Evolutionary conservation across 1,140 invertebrate genomes (phyloP).

Genomic region (Drosophila tsacasi): DNA sequence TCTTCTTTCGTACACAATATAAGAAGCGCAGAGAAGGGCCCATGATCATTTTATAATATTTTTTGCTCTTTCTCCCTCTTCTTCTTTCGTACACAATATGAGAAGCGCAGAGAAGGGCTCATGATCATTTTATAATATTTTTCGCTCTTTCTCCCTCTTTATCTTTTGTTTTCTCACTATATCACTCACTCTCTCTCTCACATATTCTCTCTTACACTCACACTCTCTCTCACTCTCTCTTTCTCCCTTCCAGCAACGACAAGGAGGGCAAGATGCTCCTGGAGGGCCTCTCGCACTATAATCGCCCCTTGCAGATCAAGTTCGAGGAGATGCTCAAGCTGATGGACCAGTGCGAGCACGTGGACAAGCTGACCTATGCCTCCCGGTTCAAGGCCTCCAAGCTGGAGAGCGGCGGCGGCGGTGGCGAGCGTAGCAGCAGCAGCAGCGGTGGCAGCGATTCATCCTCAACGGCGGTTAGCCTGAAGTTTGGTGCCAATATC

Average conservation of each 20-base stretch:
- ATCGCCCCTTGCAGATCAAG: slow-evolving; percentile 87
- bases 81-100: neutral
- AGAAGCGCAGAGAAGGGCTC: neutral
- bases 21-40: neutral
- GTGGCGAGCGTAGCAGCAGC: slow-evolving; percentile 39
- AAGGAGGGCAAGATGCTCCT: slow-evolving; percentile 88
- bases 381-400: slow-evolving; percentile 44
- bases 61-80: too few species aligned
- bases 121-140: neutral
- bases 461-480: slow-evolving; percentile 21
- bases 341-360: slow-evolving; percentile 90
- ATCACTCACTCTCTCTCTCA: too few species aligned
- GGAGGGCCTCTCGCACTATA: slow-evolving; percentile 86
- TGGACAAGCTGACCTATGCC: slow-evolving; percentile 85
- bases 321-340: slow-evolving; percentile 90
- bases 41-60: too few species aligned
- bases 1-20: neutral
- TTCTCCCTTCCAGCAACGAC: slow-evolving; percentile 87
- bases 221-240: too few species aligned
- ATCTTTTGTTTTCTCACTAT: neutral
- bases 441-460: slow-evolving; percentile 1
- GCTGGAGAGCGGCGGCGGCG: slow-evolving; percentile 41
- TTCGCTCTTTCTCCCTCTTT: too few species aligned
- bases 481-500: slow-evolving; percentile 76
- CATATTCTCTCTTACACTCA: too few species aligned